Evolutionary conservation across 2,888 invertebrate species (phyloP).

Genomic region (Parnassius apollo): DNA sequence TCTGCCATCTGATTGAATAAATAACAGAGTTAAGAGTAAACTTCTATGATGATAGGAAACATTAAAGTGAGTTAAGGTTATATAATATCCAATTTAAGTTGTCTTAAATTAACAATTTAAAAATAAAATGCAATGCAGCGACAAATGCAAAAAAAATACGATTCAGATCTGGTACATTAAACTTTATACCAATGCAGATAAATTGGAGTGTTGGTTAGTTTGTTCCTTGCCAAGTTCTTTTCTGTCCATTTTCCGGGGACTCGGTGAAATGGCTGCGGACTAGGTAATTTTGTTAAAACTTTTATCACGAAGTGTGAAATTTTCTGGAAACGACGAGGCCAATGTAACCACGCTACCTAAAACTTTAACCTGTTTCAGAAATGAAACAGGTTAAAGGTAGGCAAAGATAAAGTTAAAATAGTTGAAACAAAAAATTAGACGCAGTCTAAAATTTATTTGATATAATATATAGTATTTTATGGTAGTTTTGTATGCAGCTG

Average conservation of each 20-base stretch:
- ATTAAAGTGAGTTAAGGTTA: too few species aligned
- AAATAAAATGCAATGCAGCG: too few species aligned
- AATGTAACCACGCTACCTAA: constrained; percentile 57
- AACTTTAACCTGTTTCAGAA: constrained; percentile 71
- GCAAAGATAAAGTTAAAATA: background rate
- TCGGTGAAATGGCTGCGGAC: constrained; percentile 66
- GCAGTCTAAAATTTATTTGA: too few species aligned
- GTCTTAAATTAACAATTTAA: too few species aligned
- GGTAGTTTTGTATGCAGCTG: too few species aligned
- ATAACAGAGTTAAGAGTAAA: background rate
- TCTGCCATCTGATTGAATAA: constrained; percentile 25
- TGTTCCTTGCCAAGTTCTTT: constrained; percentile 78
- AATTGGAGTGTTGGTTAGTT: constrained; percentile 77
- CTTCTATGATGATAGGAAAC: too few species aligned
- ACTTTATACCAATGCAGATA: constrained; percentile 75
- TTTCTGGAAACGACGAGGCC: constrained; percentile 61
- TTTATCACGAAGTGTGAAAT: constrained; percentile 77
- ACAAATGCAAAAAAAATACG: constrained; percentile 34
- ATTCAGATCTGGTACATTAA: constrained; percentile 77
- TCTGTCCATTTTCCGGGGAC: constrained; percentile 68
- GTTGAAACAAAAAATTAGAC: background rate
- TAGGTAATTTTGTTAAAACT: constrained; percentile 79
- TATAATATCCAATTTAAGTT: too few species aligned
- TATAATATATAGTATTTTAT: too few species aligned
- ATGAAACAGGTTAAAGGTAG: too few species aligned